These are phyloP conservation scores for Ophioderma brevispina DNA, from an alignment of 35 echinoderm and acorn worm species.

Conservation along the genomic window DNA sequence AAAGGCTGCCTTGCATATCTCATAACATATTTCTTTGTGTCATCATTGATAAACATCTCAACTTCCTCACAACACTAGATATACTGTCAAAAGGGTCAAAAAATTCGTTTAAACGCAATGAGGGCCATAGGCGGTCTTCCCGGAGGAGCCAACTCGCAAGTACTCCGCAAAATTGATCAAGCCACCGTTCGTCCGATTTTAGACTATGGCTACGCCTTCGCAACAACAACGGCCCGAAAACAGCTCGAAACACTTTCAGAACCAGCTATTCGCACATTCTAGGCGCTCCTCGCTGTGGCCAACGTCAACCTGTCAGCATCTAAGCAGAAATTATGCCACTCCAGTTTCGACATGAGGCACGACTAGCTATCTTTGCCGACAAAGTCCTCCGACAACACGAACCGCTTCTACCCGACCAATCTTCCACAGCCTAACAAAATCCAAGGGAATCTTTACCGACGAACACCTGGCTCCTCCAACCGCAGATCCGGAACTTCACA, in stretches of 20 bases:
- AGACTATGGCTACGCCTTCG: background rate
- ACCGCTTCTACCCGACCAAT: background rate
- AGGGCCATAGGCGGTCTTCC: conserved; percentile 2
- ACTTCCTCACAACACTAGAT: background rate
- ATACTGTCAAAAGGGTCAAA: background rate
- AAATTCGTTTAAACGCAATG: conserved; percentile 20
- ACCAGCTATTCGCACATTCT: background rate
- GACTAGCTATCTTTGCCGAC: background rate
- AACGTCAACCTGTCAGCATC: background rate
- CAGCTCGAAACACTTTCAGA: conserved; percentile 13
- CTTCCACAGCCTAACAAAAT: background rate
- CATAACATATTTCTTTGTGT: background rate
- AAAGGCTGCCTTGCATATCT: too few relatives aligned
- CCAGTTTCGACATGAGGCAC: background rate
- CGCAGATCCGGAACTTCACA: too few relatives aligned
- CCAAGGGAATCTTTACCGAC: background rate
- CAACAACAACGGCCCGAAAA: background rate
- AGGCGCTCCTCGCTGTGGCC: background rate
- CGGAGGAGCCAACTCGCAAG: conserved; percentile 4
- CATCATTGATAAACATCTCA: background rate
- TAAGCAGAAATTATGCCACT: background rate
- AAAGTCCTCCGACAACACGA: background rate
- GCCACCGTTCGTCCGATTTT: background rate
- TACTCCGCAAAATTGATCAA: background rate
- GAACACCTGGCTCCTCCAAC: background rate